Conservation (phyloP, 2,888 invertebrate genomes). For the Baronia brevicornis region DNA sequence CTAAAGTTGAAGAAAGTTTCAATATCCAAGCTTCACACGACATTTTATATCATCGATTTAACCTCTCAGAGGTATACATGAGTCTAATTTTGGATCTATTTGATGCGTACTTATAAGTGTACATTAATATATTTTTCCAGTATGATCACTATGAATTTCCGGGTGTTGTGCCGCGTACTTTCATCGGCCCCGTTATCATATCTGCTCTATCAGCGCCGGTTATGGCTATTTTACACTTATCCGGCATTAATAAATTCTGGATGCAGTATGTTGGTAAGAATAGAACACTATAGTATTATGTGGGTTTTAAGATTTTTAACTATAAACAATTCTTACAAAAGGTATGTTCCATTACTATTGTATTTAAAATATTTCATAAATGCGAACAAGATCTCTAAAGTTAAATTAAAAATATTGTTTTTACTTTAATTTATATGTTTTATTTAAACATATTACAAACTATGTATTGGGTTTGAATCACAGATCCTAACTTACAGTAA, state of each 20-base stretch:
- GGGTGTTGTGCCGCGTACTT: constrained; percentile 97
- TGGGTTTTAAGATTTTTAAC: too few species aligned
- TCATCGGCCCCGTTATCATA: constrained; percentile 92
- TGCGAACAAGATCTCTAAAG: constrained; percentile 14
- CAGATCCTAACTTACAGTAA: too few species aligned
- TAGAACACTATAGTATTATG: background rate
- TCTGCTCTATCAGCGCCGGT: constrained; percentile 86
- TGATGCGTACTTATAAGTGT: constrained; percentile 10
- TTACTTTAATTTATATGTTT: too few species aligned
- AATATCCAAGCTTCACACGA: constrained; percentile 99
- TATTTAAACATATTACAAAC: too few species aligned
- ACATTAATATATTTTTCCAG: constrained; percentile 62
- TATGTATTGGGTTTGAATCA: too few species aligned
- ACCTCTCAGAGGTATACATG: constrained; percentile 84
- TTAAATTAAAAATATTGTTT: too few species aligned
- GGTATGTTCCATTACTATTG: too few species aligned
- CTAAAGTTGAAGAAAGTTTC: constrained; percentile 99
- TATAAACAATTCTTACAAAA: too few species aligned
- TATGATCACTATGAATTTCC: constrained; percentile 99
- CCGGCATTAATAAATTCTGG: constrained; percentile 88
- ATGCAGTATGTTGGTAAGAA: constrained; percentile 90
- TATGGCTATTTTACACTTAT: constrained; percentile 78
- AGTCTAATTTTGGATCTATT: constrained; percentile 64
- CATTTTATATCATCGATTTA: constrained; percentile 89
- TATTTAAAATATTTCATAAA: constrained; percentile 1